Evolutionary conservation across 2,113 vertebrate genomes (phyloP).

Genomic region (Lampris incognitus): DNA sequence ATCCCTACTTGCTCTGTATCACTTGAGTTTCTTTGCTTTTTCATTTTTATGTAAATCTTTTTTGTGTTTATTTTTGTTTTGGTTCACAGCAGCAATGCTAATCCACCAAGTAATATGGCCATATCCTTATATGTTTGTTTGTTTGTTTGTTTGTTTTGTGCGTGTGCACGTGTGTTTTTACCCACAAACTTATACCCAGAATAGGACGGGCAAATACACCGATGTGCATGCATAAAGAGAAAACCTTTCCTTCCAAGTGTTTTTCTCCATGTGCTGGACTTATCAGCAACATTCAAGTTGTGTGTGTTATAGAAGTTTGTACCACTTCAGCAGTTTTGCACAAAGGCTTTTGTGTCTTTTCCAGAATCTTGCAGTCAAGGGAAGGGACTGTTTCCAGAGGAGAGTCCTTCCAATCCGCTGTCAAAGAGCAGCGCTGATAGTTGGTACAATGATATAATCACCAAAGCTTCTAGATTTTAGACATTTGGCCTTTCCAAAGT

Average conservation of each 20-base stretch:
- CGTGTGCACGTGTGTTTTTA: neutral
- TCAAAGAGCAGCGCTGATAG: conserved; percentile 86
- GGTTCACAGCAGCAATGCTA: neutral
- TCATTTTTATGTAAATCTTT: conserved; percentile 15
- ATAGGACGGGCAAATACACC: neutral
- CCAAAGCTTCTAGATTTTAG: no score
- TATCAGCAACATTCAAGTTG: neutral
- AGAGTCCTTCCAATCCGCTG: conserved; percentile 81
- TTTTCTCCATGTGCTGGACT: neutral
- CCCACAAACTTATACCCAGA: no score
- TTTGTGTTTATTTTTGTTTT: neutral
- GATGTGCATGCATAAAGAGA: neutral
- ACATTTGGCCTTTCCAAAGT: neutral
- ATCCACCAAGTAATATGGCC: no score
- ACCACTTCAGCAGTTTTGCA: neutral
- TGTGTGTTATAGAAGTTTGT: neutral
- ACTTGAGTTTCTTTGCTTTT: conserved; percentile 4
- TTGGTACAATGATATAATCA: conserved; percentile 75
- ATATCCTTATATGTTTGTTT: no score
- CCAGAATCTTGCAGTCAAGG: conserved; percentile 85
- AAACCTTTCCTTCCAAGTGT: neutral
- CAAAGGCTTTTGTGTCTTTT: conserved; percentile 22
- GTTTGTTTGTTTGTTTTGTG: neutral
- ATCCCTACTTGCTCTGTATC: neutral
- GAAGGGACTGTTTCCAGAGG: conserved; percentile 80